Percentiles rank a stretch among this genome's conserved stretches.
These are phyloP conservation scores for Solenopsis invicta DNA, from an alignment of 1,140 invertebrate genomes.

Conservation along the genomic window DNA sequence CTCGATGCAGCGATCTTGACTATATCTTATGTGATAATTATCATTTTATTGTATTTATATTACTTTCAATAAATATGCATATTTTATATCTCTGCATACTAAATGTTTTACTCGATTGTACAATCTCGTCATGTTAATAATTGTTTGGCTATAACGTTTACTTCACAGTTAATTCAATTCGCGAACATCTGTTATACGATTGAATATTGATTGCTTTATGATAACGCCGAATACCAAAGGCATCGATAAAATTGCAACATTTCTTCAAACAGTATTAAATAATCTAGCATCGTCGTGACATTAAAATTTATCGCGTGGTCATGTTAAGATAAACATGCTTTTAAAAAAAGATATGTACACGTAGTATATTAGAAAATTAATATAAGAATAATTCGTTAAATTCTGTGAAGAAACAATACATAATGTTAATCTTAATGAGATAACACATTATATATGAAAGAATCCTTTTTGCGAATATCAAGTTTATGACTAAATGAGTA, in stretches of 20 bases:
- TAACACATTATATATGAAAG: background rate
- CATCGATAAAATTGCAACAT: background rate
- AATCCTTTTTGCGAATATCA: background rate
- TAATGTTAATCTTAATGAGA: background rate
- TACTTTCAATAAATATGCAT: conserved; percentile 76
- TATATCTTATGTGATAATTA: conserved; percentile 65
- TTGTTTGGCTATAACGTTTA: background rate
- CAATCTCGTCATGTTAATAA: background rate
- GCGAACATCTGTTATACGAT: background rate
- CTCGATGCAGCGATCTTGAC: conserved; percentile 56
- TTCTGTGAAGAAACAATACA: background rate
- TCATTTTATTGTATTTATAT: conserved; percentile 74
- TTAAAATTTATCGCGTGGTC: background rate
- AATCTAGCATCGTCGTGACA: background rate
- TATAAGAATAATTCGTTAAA: background rate
- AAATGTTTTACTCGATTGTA: conserved; percentile 19
- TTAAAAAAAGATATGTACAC: conserved; percentile 25
- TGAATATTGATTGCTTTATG: background rate
- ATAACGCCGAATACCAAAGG: conserved; percentile 26
- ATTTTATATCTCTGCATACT: conserved; percentile 73
- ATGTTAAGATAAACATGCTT: background rate
- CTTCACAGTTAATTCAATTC: conserved; percentile 14
- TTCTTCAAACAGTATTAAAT: conserved; percentile 8
- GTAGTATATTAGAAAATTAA: background rate
- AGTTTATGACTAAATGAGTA: background rate